Evolutionary conservation across 2,888 invertebrate species (phyloP).

Genomic region (Perdita meconis): DNA sequence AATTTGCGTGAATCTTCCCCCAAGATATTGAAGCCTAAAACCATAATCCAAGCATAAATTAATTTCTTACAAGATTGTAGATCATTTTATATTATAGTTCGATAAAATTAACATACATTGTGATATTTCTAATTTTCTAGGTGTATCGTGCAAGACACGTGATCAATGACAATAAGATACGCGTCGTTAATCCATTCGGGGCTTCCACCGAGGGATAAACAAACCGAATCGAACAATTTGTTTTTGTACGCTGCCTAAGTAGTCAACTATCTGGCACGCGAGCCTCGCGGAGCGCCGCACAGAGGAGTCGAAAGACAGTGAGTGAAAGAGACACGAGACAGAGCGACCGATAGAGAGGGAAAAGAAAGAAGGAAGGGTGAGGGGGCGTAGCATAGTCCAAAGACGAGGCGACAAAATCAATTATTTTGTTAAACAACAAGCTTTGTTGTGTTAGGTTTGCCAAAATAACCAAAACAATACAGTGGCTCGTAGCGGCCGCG

Average conservation of each 20-base stretch:
- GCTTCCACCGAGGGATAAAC: conserved; percentile 66
- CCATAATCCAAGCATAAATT: too few species aligned
- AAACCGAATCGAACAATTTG: conserved; percentile 76
- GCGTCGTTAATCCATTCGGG: conserved; percentile 45
- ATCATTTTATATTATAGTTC: too few species aligned
- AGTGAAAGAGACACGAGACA: conserved; percentile 11
- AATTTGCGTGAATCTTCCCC: too few species aligned
- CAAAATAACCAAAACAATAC: conserved; percentile 83
- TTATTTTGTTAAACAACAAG: conserved; percentile 83
- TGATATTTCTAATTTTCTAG: background rate
- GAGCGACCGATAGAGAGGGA: too few species aligned
- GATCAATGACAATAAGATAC: conserved; percentile 26
- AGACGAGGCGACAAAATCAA: conserved; percentile 80
- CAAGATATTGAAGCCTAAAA: too few species aligned
- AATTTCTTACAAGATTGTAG: too few species aligned
- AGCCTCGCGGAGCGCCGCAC: conserved; percentile 48
- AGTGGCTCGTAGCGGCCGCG: conserved; percentile 53
- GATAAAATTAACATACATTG: too few species aligned
- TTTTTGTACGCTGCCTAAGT: conserved; percentile 75
- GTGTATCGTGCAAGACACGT: background rate
- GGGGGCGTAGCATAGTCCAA: conserved; percentile 48
- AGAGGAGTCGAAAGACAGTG: conserved; percentile 41
- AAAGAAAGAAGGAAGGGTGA: conserved; percentile 27
- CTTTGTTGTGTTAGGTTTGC: conserved; percentile 83
- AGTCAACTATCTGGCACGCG: conserved; percentile 72